A percentile compares a stretch with the other conserved stretches of the same genome.
Conservation (phyloP, 2,797 vertebrate genomes). For the Sebastes wilsoni region DNA sequence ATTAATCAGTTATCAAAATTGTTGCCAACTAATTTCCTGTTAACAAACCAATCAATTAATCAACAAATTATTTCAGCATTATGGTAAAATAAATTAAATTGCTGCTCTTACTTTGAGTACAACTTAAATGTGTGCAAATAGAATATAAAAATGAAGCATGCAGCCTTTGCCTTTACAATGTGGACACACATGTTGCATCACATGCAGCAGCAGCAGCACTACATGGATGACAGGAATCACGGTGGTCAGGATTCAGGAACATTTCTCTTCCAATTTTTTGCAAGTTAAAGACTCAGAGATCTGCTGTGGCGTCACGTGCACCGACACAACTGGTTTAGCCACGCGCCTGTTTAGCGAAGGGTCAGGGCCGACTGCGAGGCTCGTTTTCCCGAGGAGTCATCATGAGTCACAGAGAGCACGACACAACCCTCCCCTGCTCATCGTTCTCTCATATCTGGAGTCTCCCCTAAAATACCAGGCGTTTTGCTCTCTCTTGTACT, state of each 20-base stretch:
- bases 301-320: slow-evolving; percentile 40
- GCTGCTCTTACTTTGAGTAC: background rate
- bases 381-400: slow-evolving; percentile 64
- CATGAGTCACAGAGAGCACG: slow-evolving; percentile 63
- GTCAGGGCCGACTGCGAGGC: slow-evolving; percentile 63
- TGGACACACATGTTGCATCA: background rate
- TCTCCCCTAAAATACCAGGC: slow-evolving; percentile 33
- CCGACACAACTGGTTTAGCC: slow-evolving; percentile 9
- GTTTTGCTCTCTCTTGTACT: background rate
- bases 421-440: slow-evolving; percentile 12
- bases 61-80: background rate
- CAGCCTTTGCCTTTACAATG: background rate
- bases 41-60: background rate
- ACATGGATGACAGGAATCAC: background rate
- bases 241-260: slow-evolving; percentile 19
- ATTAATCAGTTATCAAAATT: background rate
- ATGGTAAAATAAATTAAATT: background rate
- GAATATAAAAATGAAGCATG: background rate
- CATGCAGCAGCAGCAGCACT: background rate
- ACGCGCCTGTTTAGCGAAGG: slow-evolving; percentile 29
- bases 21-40: background rate
- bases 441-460: slow-evolving; percentile 19
- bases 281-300: slow-evolving; percentile 2
- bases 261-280: background rate
- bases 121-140: background rate